A percentile compares a stretch with the other conserved stretches of the same genome.
Evolutionary conservation across 2,797 vertebrate genomes (phyloP).

Genomic region (Brachymystax lenok): DNA sequence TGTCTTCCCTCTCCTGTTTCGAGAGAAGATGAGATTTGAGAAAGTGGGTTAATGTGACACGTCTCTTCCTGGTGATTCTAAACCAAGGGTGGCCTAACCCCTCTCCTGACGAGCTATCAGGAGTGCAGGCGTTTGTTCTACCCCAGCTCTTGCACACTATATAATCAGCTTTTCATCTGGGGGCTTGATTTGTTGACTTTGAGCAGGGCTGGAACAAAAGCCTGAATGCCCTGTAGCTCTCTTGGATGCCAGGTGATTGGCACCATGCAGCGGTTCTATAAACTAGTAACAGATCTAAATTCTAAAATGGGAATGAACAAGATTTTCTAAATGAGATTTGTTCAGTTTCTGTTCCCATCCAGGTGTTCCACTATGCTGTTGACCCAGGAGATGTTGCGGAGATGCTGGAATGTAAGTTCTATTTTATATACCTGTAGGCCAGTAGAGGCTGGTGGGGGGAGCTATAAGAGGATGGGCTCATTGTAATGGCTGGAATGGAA

Average conservation of each 20-base stretch:
- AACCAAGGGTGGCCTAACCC: neutral
- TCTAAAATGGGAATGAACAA: no score
- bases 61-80: neutral
- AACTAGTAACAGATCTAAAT: no score
- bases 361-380: slow-evolving; percentile 77
- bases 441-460: no score
- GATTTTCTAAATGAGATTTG: no score
- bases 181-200: neutral
- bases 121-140: neutral
- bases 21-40: slow-evolving; percentile 80
- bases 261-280: neutral
- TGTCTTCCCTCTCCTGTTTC: slow-evolving; percentile 76
- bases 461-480: no score
- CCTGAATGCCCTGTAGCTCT: neutral
- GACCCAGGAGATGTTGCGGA: slow-evolving; percentile 79
- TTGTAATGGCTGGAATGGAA: no score
- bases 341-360: slow-evolving; percentile 24
- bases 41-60: slow-evolving; percentile 68
- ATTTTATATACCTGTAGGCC: neutral
- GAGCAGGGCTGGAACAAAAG: neutral
- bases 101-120: neutral
- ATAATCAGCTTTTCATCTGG: neutral
- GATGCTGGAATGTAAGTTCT: slow-evolving; percentile 76
- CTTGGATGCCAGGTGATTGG: neutral
- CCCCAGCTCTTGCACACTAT: neutral